phyloP scores from a whole-genome alignment of 2,797 vertebrate species.

The Muraenolepis orangiensis region DNA sequence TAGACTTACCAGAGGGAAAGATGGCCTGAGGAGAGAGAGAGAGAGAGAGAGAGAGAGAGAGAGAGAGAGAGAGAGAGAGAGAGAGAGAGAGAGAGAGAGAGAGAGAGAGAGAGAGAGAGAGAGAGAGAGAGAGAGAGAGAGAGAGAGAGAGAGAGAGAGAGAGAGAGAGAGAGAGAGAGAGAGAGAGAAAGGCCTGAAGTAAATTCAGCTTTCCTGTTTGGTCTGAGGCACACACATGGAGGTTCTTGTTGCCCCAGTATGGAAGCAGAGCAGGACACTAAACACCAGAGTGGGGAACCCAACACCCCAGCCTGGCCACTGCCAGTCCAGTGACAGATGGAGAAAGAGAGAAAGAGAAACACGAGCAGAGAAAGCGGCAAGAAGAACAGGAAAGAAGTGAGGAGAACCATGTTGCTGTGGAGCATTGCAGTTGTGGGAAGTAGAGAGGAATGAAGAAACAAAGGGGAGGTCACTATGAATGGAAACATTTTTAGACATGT shows the following conservation, averaged over 20 bases:
- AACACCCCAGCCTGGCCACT: background rate
- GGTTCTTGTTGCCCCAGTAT: slow-evolving; percentile 14
- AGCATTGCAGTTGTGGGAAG: background rate
- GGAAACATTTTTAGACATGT: background rate
- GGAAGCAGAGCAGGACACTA: slow-evolving; percentile 23
- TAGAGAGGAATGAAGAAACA: background rate
- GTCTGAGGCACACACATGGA: background rate
- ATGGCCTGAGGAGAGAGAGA: too few relatives aligned
- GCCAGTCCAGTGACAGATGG: background rate
- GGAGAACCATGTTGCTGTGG: background rate
- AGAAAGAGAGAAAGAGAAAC: slow-evolving; percentile 29
- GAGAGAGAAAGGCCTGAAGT: background rate
- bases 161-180: background rate
- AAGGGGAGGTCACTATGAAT: background rate
- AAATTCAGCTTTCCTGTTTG: slow-evolving; percentile 35
- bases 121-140: background rate
- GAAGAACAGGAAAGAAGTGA: background rate
- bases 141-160: background rate
- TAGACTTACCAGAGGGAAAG: too few relatives aligned
- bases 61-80: too few relatives aligned
- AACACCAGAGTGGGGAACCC: slow-evolving; percentile 12
- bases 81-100: too few relatives aligned
- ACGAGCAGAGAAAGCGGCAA: background rate
- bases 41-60: too few relatives aligned
- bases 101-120: too few relatives aligned